Base-by-base conservation (phyloP, 1,140 invertebrate genomes). In the Anastatus disparis region DNA sequence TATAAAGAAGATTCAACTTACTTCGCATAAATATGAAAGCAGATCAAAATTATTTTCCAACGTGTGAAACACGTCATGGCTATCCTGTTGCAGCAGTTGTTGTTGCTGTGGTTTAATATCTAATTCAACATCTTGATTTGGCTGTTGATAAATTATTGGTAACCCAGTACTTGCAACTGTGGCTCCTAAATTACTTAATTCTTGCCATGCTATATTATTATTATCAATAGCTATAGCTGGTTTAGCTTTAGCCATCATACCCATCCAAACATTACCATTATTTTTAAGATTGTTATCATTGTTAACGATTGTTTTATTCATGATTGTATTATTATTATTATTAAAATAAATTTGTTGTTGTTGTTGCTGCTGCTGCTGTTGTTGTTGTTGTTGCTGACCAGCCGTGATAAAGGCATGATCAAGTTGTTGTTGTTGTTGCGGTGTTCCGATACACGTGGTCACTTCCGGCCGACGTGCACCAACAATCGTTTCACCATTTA, bases 21-120 rank as follows among this genome's bases (percentile, higher is more conserved):
- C 84, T 58, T 84, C 82, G 24, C 80, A 78, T 44, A 86, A 74
- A 46, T 85, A 86, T 2, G 83, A 83, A 22, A 86, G 65, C 13
- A 87, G 68, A 76, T 86, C 84, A 53, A 87, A 87, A 1, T 74
- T 72, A 15, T 81, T 75, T 27, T 78, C 76, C 9, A 83, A 73
- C 13, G 77, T 77, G 13, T 67, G 72, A 27, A 84, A 52, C 15
- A 78, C 62, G 20, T 82, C 82, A 38, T 46, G 55, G 12, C 26
- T 69, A 7, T 55, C 53, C 10, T 9, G 31, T 38, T 9, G n/a
- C n/a, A n/a, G n/a, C n/a, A n/a, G 29, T 22, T 50, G 22, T 0
- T 59, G 1, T 35, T 48, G 53, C n/a, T 38, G 12, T 2, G 26
- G 26, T 8, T 58, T 67, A 1, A 17, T 7, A n/a, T 58, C 65